phyloP scores from a whole-genome alignment of 2,113 vertebrate species.

The Ceyx margarethae region DNA sequence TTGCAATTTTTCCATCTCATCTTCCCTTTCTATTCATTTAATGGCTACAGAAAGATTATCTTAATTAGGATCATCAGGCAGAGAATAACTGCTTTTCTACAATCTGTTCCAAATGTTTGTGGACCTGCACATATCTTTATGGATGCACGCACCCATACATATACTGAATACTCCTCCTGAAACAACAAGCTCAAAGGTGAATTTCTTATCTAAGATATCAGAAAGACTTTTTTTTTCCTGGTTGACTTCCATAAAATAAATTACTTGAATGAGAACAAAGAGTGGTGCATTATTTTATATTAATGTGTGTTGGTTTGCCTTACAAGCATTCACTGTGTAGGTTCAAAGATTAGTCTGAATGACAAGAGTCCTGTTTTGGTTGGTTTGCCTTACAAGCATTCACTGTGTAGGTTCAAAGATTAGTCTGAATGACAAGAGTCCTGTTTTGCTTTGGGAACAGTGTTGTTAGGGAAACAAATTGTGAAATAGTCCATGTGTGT shows the following conservation, averaged over 20 bases:
- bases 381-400: background rate
- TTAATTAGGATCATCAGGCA: background rate
- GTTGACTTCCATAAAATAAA: background rate
- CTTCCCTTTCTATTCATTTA: background rate
- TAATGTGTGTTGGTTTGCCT: background rate
- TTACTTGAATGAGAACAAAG: background rate
- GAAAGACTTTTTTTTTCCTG: background rate
- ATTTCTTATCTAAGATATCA: background rate
- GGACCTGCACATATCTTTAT: background rate
- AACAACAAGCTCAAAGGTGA: background rate
- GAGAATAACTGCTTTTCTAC: background rate
- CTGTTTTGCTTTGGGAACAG: background rate
- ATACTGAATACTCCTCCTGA: background rate
- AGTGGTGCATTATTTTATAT: background rate
- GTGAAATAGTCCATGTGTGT: background rate
- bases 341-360: background rate
- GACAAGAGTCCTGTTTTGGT: no score
- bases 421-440: fast-evolving
- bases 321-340: background rate
- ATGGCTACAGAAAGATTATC: background rate
- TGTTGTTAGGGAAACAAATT: background rate
- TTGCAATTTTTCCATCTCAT: background rate
- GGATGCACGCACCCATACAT: background rate
- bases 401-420: background rate
- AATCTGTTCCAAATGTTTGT: background rate